phyloP scores from a whole-genome alignment of 2,888 invertebrate species.

The Acrocyrtus sp. region DNA sequence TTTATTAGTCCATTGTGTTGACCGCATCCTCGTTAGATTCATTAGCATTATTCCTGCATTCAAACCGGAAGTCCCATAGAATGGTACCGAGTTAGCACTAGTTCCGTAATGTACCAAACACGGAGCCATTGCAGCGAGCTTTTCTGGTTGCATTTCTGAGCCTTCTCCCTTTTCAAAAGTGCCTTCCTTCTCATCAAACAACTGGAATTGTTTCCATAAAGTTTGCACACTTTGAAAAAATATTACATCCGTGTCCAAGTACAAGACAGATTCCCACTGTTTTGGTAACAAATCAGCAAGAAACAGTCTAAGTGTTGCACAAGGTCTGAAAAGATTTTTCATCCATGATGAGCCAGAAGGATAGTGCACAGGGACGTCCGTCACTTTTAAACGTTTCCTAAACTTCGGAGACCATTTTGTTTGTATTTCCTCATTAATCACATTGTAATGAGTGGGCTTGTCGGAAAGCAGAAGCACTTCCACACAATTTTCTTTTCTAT shows the following conservation, averaged over 20 bases:
- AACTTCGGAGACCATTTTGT: constrained; percentile 51
- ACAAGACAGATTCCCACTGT: constrained; percentile 66
- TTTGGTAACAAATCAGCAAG: constrained; percentile 64
- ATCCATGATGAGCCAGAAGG: constrained; percentile 59
- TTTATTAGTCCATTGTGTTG: constrained; percentile 65
- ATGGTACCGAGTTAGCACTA: constrained; percentile 67
- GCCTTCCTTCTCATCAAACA: constrained; percentile 27
- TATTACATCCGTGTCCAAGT: constrained; percentile 68
- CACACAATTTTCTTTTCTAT: constrained; percentile 26
- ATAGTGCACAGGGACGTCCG: constrained; percentile 50
- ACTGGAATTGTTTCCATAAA: constrained; percentile 65
- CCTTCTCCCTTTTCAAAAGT: not conserved
- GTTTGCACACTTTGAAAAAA: constrained; percentile 66
- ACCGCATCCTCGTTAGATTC: constrained; percentile 67
- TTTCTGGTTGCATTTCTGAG: too few species aligned
- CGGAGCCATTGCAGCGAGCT: constrained; percentile 65
- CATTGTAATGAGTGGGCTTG: constrained; percentile 37
- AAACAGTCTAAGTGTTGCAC: constrained; percentile 63
- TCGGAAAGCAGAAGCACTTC: constrained; percentile 55
- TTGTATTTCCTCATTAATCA: constrained; percentile 31
- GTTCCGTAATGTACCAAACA: constrained; percentile 68
- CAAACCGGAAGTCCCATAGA: constrained; percentile 66
- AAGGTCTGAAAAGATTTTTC: constrained; percentile 62
- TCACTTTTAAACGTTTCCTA: constrained; percentile 33
- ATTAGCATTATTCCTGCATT: constrained; percentile 69